A percentile compares a stretch with the other conserved stretches of the same genome.
Evolutionary conservation across 2,113 vertebrate genomes (phyloP).

Genomic region (Oryzias javanicus): DNA sequence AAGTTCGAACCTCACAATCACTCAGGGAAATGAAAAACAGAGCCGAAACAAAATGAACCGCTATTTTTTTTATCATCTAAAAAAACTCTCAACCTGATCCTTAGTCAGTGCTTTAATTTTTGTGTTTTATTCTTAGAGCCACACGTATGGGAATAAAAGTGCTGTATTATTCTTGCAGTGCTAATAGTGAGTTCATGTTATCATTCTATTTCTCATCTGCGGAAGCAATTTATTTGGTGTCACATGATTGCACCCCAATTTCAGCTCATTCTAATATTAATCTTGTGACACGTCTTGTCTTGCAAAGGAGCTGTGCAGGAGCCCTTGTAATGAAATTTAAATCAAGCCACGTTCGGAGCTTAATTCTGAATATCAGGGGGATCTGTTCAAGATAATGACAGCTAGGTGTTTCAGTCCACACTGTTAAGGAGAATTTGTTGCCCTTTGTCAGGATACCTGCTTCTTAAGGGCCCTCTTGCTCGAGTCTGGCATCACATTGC

Average conservation of each 20-base stretch:
- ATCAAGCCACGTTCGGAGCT: slow-evolving; percentile 47
- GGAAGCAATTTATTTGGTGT: slow-evolving; percentile 61
- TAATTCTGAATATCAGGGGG: slow-evolving; percentile 60
- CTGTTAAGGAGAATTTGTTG: slow-evolving; percentile 51
- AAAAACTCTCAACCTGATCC: not conserved
- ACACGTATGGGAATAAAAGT: slow-evolving; percentile 27
- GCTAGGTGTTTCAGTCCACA: slow-evolving; percentile 43
- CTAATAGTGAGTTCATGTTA: slow-evolving; percentile 57
- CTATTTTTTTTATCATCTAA: not conserved
- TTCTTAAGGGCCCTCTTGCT: slow-evolving; percentile 52
- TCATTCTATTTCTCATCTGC: slow-evolving; percentile 59
- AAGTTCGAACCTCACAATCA: slow-evolving; percentile 41
- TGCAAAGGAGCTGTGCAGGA: slow-evolving; percentile 34
- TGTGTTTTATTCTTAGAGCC: slow-evolving; percentile 19
- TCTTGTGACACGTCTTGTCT: slow-evolving; percentile 43
- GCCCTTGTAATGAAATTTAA: slow-evolving; percentile 54
- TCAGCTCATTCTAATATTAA: slow-evolving; percentile 61
- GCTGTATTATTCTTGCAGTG: slow-evolving; percentile 22
- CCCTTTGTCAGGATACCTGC: slow-evolving; percentile 62
- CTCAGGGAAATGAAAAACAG: slow-evolving; percentile 9
- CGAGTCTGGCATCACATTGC: slow-evolving; percentile 59
- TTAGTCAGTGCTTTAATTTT: slow-evolving; percentile 5
- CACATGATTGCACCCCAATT: slow-evolving; percentile 66
- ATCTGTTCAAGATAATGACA: slow-evolving; percentile 58
- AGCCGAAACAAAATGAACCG: not conserved